phyloP scores from a whole-genome alignment of 2,797 vertebrate species.

The Chelonia mydas region DNA sequence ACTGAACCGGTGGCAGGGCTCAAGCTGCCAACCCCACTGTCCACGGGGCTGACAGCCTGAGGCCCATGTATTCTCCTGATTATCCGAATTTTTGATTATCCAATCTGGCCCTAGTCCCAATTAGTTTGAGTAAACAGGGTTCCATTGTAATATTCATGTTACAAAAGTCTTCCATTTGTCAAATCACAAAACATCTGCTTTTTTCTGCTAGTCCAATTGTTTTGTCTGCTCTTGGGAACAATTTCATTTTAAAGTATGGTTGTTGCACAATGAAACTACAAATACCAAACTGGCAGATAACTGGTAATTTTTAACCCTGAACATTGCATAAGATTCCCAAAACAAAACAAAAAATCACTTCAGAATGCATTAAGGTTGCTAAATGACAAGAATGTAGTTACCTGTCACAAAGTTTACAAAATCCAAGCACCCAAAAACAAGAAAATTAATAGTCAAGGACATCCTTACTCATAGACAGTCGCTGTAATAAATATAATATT shows the following conservation, averaged over 20 bases:
- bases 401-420: not conserved
- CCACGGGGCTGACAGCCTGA: too few species aligned
- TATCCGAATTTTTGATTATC: too few species aligned
- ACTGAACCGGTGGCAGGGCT: too few species aligned
- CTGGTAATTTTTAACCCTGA: not conserved
- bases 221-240: not conserved
- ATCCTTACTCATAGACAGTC: not conserved
- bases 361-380: slow-evolving; percentile 8
- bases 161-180: not conserved
- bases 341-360: not conserved
- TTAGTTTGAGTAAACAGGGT: too few species aligned
- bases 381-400: not conserved
- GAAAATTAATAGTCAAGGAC: not conserved
- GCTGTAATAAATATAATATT: slow-evolving; percentile 7
- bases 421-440: not conserved
- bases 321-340: not conserved
- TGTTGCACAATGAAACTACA: not conserved
- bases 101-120: too few species aligned
- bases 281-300: not conserved
- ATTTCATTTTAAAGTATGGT: not conserved
- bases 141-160: not conserved
- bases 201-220: not conserved
- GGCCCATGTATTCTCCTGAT: too few species aligned
- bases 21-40: too few species aligned
- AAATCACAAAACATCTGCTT: not conserved